A percentile compares a stretch with the other conserved stretches of the same genome.
Evolutionary conservation across 2,113 vertebrate species (phyloP).

Genomic region (Myocastor coypus): DNA sequence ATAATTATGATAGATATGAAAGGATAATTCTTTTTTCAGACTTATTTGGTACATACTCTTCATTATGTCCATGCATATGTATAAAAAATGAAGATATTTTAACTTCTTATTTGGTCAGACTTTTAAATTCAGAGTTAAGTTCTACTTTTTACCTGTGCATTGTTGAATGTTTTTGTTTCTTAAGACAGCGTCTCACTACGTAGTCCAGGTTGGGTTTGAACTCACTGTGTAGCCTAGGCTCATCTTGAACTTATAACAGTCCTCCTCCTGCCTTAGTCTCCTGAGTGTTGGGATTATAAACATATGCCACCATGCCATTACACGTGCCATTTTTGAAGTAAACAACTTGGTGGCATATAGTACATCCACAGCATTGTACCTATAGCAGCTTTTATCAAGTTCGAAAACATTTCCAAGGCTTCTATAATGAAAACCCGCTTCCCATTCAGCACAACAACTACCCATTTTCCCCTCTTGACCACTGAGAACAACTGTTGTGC

Average conservation of each 20-base stretch:
- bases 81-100: conserved; percentile 19
- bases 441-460: not conserved
- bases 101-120: conserved; percentile 41
- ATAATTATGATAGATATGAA: not conserved
- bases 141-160: not conserved
- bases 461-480: no score
- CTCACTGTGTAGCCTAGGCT: not conserved
- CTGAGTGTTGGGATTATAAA: not conserved
- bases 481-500: not conserved
- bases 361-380: not conserved
- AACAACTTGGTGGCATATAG: not conserved
- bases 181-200: not conserved
- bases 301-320: not conserved
- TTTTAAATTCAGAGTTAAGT: conserved; percentile 10
- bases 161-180: conserved; percentile 1
- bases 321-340: conserved; percentile 33
- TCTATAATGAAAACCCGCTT: not conserved
- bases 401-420: conserved; percentile 27
- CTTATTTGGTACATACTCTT: not conserved
- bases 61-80: not conserved
- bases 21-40: not conserved
- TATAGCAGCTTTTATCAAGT: not conserved
- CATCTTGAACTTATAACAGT: not conserved
- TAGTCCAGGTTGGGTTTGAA: not conserved
- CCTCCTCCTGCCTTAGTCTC: not conserved